These are phyloP conservation scores for Ceyx erithaca DNA, from an alignment of 2,797 vertebrate species.

Conservation along the genomic window DNA sequence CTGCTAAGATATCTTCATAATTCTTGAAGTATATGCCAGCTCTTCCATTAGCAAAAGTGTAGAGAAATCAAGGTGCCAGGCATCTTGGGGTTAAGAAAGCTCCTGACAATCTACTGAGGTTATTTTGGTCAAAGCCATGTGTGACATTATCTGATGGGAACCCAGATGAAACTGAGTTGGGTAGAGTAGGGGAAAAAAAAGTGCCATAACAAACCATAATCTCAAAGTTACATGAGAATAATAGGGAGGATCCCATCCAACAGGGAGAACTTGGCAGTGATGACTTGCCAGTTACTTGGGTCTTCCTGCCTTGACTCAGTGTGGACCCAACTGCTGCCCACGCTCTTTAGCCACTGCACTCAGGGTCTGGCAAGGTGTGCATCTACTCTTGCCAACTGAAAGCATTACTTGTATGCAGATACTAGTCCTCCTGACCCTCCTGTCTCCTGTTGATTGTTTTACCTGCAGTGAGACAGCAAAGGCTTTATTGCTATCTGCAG, in stretches of 20 bases:
- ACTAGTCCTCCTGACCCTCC: not conserved
- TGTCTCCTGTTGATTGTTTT: not conserved
- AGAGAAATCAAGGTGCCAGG: not conserved
- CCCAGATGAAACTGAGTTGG: not conserved
- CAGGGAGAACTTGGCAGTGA: not conserved
- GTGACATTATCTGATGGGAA: not conserved
- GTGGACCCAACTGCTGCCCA: not conserved
- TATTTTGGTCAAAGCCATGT: not conserved
- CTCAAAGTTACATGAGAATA: not conserved
- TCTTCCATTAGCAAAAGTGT: not conserved
- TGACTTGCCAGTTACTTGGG: accelerated
- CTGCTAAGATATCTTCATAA: not conserved
- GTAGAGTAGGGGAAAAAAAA: not conserved
- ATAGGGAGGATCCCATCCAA: accelerated
- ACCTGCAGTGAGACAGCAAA: not conserved
- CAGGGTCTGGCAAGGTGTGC: accelerated
- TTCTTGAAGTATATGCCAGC: not conserved
- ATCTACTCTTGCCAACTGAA: not conserved
- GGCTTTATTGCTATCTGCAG: not conserved
- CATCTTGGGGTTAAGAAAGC: not conserved
- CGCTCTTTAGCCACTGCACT: not conserved
- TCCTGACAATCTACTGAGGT: not conserved
- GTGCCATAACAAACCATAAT: not conserved
- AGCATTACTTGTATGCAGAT: accelerated
- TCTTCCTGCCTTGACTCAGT: not conserved